Evolutionary conservation across 2,888 invertebrate genomes (phyloP).

Genomic region (Dasypolia templi): DNA sequence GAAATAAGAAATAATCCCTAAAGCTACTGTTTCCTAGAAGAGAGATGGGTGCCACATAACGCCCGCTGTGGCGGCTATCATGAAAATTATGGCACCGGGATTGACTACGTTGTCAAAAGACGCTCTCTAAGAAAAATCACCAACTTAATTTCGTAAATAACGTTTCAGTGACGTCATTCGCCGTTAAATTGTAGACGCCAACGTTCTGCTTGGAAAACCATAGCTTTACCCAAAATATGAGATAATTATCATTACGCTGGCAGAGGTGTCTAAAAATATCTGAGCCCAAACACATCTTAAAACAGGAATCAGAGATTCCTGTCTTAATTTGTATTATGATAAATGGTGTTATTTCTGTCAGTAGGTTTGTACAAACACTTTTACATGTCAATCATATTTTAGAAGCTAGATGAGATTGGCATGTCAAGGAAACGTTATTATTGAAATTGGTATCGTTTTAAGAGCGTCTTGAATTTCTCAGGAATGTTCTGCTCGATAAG

Average conservation of each 20-base stretch:
- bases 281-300: neutral
- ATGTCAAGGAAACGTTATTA: constrained; percentile 63
- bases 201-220: neutral
- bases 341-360: too few species aligned
- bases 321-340: constrained; percentile 62
- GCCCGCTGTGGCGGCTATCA: neutral
- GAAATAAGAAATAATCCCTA: neutral
- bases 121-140: too few species aligned
- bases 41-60: neutral
- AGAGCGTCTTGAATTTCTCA: constrained; percentile 62
- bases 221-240: neutral
- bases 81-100: neutral
- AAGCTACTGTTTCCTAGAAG: neutral
- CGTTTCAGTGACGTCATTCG: neutral
- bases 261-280: constrained; percentile 12
- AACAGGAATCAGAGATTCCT: constrained; percentile 43
- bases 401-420: too few species aligned
- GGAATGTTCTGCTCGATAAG: constrained; percentile 66
- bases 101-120: too few species aligned
- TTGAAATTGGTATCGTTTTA: constrained; percentile 68
- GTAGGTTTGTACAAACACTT: too few species aligned
- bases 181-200: neutral
- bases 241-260: neutral
- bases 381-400: too few species aligned
- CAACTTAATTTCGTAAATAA: neutral